Conservation (phyloP, 2,113 vertebrate genomes). For the Hemiprocne comata region DNA sequence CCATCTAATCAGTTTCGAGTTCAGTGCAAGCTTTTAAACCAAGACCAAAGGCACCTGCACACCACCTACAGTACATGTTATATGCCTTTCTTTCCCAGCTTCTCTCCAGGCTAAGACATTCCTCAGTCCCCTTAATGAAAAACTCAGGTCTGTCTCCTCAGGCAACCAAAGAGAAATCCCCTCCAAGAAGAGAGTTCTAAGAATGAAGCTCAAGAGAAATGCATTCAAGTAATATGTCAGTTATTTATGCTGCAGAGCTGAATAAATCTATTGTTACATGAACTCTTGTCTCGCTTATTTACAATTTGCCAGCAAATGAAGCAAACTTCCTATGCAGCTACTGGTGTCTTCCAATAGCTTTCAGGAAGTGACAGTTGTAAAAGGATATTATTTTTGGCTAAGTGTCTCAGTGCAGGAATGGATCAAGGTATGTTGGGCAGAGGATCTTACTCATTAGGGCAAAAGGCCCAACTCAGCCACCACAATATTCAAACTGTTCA, state of each 20-base stretch:
- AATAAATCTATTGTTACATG: neutral
- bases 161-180: neutral
- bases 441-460: neutral
- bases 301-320: neutral
- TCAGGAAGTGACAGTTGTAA: neutral
- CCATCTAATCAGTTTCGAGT: neutral
- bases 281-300: neutral
- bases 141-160: neutral
- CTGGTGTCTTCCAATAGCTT: neutral
- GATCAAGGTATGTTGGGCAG: fast-evolving
- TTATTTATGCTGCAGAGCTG: neutral
- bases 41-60: neutral
- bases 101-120: neutral
- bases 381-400: neutral
- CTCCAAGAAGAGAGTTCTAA: neutral
- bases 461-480: neutral
- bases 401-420: neutral
- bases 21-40: neutral
- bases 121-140: neutral
- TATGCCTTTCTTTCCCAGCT: too few relatives aligned
- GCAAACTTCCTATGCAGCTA: neutral
- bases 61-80: fast-evolving
- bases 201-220: neutral
- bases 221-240: neutral
- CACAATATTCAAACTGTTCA: fast-evolving